A percentile compares a stretch with the other conserved stretches of the same genome.
Evolutionary conservation across 2,888 invertebrate species (phyloP).

Genomic region (Andrena praecox): DNA sequence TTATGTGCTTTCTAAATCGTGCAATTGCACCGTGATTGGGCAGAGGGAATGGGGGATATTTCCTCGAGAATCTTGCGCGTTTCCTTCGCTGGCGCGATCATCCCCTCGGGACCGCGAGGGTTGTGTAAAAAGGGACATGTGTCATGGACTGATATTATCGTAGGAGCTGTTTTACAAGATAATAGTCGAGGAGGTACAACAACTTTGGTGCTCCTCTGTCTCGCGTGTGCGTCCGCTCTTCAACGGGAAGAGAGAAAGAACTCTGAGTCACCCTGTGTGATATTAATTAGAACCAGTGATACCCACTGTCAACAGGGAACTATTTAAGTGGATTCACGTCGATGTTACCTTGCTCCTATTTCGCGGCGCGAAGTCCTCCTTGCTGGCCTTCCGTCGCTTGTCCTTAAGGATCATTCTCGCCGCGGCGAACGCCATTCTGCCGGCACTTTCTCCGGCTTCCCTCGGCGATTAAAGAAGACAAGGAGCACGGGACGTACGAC

Average conservation of each 20-base stretch:
- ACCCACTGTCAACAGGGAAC: background rate
- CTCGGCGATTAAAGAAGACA: constrained; percentile 10
- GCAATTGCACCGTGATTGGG: background rate
- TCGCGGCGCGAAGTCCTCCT: constrained; percentile 91
- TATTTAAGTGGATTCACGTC: constrained; percentile 1
- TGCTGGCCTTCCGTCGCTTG: constrained; percentile 92
- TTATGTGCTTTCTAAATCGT: constrained; percentile 1
- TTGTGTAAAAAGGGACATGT: constrained; percentile 9
- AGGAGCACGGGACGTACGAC: background rate
- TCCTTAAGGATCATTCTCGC: constrained; percentile 94
- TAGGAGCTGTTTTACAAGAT: background rate
- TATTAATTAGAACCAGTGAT: background rate
- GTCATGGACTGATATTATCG: constrained; percentile 5
- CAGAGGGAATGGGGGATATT: background rate
- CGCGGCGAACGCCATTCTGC: constrained; percentile 93
- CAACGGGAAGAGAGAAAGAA: background rate
- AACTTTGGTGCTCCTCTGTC: background rate
- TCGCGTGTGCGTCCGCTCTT: background rate
- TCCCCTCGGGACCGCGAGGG: background rate
- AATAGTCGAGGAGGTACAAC: background rate
- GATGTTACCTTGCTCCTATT: constrained; percentile 92
- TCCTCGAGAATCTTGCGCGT: background rate
- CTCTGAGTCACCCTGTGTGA: background rate
- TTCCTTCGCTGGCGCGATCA: background rate
- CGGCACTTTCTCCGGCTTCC: constrained; percentile 26